A percentile compares a stretch with the other conserved stretches of the same genome.
Conservation (phyloP, 1,140 invertebrate genomes). For the Caerostris extrusa region DNA sequence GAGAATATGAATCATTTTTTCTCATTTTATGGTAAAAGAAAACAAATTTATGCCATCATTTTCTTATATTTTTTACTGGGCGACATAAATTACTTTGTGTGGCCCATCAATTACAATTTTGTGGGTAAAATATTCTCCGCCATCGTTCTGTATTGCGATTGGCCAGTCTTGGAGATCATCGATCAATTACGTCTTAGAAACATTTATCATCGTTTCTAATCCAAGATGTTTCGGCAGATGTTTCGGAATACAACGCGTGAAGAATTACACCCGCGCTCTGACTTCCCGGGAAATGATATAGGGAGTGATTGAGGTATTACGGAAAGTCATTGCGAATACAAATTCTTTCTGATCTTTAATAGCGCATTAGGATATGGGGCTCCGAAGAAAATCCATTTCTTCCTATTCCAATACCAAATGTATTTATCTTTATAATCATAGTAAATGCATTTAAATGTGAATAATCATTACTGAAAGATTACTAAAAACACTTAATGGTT, state of each 20-base stretch:
- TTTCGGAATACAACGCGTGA: constrained; percentile 54
- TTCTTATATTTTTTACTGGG: constrained; percentile 56
- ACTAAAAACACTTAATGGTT: too few relatives aligned
- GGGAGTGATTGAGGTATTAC: constrained; percentile 1
- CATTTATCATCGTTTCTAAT: constrained; percentile 75
- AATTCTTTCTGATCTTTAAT: not conserved
- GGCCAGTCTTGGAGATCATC: constrained; percentile 43
- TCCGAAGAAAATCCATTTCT: not conserved
- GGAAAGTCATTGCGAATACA: not conserved
- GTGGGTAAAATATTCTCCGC: constrained; percentile 42
- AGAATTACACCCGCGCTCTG: not conserved
- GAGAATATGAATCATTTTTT: constrained; percentile 70
- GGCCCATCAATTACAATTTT: constrained; percentile 72
- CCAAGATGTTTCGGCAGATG: constrained; percentile 68
- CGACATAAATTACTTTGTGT: constrained; percentile 68
- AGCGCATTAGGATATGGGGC: not conserved
- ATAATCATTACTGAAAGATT: too few relatives aligned
- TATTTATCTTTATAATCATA: too few relatives aligned
- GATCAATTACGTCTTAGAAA: constrained; percentile 60
- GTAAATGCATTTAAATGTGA: too few relatives aligned
- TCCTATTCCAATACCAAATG: too few relatives aligned
- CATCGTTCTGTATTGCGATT: constrained; percentile 49
- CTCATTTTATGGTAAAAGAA: constrained; percentile 54
- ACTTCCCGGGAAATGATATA: constrained; percentile 20
- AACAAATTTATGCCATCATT: constrained; percentile 57